These are phyloP conservation scores for Macquaria australasica DNA, from an alignment of 2,113 vertebrate genomes.

Conservation along the genomic window DNA sequence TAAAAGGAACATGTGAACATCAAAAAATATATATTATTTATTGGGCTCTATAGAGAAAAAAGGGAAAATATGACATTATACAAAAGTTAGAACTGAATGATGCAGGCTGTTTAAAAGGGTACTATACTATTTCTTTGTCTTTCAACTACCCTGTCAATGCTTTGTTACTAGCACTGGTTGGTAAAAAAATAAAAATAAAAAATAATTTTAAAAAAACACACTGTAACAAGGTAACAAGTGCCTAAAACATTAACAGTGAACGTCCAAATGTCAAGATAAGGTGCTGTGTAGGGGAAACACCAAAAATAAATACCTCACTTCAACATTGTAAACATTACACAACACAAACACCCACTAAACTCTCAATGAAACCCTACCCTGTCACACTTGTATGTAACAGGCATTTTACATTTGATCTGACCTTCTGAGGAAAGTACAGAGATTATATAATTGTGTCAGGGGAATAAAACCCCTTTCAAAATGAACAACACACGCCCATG, in stretches of 20 bases:
- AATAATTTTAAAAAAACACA: too few species aligned
- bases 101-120: neutral
- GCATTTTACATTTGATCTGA: neutral
- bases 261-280: conserved; percentile 35
- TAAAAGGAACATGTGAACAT: neutral
- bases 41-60: neutral
- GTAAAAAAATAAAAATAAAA: too few species aligned
- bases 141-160: neutral
- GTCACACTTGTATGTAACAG: neutral
- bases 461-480: conserved; percentile 5
- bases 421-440: neutral
- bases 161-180: neutral
- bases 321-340: conserved; percentile 5
- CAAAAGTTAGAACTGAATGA: neutral
- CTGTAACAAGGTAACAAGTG: neutral
- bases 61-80: neutral
- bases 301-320: neutral
- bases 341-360: neutral
- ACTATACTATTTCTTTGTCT: too few species aligned
- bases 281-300: neutral
- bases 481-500: neutral
- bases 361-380: neutral
- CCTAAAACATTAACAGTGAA: neutral
- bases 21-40: neutral
- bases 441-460: neutral